Percentiles rank a stretch among this genome's conserved stretches.
Evolutionary conservation across 2,888 invertebrate genomes (phyloP).

Genomic region (Glyphotaelius pellucidus): DNA sequence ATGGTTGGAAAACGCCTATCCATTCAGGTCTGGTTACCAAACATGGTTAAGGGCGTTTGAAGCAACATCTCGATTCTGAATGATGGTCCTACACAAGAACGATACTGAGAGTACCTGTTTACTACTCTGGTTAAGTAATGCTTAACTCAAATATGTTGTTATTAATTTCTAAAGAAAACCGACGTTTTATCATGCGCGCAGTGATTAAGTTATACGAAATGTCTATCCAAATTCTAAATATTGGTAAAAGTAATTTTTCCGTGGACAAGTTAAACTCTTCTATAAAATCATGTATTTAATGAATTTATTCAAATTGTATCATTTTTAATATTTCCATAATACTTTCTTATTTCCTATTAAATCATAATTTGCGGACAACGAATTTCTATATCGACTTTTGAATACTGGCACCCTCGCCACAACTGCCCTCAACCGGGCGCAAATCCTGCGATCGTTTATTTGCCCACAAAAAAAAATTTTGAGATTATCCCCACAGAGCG

Average conservation of each 20-base stretch:
- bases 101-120: not conserved
- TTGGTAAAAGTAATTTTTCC: not conserved
- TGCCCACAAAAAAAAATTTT: constrained; percentile 12
- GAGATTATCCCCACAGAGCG: not conserved
- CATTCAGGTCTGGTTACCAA: not conserved
- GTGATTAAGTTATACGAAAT: not conserved
- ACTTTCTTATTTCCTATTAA: not conserved
- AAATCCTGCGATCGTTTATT: not conserved
- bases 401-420: not conserved
- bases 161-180: not conserved
- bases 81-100: too few species aligned
- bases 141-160: not conserved
- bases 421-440: not conserved
- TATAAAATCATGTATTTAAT: too few species aligned
- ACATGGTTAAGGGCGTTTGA: too few species aligned
- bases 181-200: not conserved
- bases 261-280: not conserved
- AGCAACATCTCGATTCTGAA: too few species aligned
- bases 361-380: too few species aligned
- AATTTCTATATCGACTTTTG: not conserved
- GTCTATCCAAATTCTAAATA: not conserved
- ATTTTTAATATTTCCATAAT: not conserved
- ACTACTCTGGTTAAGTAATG: not conserved
- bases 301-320: not conserved
- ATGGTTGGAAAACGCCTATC: not conserved